Percentiles rank a stretch among this genome's conserved stretches.
These are phyloP conservation scores for Xyrauchen texanus DNA, from an alignment of 2,113 vertebrate species.

Conservation along the genomic window DNA sequence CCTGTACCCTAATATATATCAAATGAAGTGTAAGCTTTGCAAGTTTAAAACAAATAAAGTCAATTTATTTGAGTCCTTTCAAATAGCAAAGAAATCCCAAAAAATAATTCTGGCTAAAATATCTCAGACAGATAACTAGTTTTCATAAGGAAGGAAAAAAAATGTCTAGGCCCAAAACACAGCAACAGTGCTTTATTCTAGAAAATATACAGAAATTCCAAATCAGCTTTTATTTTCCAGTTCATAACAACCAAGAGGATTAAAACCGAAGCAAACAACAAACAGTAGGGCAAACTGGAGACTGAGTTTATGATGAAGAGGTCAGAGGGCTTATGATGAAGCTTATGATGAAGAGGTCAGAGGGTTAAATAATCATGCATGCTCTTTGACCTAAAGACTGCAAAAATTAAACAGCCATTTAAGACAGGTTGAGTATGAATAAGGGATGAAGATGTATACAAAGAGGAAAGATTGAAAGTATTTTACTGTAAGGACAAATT, in stretches of 20 bases:
- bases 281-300: neutral
- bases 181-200: neutral
- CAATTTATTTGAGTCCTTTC: too few relatives aligned
- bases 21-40: too few relatives aligned
- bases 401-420: conserved; percentile 39
- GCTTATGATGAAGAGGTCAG: conserved; percentile 20
- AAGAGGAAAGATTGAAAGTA: conserved; percentile 4
- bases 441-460: conserved; percentile 33
- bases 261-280: neutral
- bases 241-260: neutral
- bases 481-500: neutral
- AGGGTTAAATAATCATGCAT: conserved; percentile 29
- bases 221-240: conserved; percentile 20
- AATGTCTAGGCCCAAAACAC: neutral
- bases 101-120: too few relatives aligned
- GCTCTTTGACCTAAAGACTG: conserved; percentile 32
- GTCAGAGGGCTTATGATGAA: too few relatives aligned
- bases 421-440: conserved; percentile 51
- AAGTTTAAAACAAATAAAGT: too few relatives aligned
- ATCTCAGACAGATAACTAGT: too few relatives aligned
- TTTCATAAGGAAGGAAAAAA: too few relatives aligned
- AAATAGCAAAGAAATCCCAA: too few relatives aligned
- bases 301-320: too few relatives aligned
- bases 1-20: too few relatives aligned
- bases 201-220: neutral